These are phyloP conservation scores for Chloroceryle inda DNA, from an alignment of 2,797 vertebrate species.

Conservation along the genomic window DNA sequence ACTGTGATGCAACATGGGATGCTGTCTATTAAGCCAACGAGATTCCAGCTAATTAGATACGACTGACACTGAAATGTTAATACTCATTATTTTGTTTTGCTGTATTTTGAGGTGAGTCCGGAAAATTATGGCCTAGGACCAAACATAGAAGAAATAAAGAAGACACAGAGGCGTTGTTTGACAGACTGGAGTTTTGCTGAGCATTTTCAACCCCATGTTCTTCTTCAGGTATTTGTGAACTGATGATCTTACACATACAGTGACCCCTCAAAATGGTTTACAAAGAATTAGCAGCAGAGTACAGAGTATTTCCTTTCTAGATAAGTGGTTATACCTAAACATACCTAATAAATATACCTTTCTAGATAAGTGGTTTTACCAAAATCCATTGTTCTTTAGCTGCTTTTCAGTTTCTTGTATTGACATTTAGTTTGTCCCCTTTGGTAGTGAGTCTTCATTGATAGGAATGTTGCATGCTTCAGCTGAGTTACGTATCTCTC, in stretches of 20 bases:
- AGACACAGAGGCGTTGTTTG: constrained; percentile 82
- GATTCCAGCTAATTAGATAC: constrained; percentile 13
- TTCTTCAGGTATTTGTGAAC: constrained; percentile 87
- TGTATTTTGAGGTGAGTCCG: constrained; percentile 56
- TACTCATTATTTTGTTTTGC: constrained; percentile 1
- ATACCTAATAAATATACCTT: no score
- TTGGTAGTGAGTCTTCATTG: background rate
- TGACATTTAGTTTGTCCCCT: background rate
- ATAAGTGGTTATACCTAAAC: background rate
- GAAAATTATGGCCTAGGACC: constrained; percentile 45
- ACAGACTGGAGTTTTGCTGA: constrained; percentile 89
- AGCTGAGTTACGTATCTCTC: background rate
- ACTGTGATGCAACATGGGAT: background rate
- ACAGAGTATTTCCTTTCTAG: background rate
- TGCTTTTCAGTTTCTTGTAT: background rate
- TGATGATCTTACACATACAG: background rate
- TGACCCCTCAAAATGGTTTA: background rate
- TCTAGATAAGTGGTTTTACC: background rate
- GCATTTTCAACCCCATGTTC: constrained; percentile 82
- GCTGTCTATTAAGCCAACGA: constrained; percentile 10
- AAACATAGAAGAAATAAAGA: constrained; percentile 83
- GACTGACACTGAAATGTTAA: constrained; percentile 36
- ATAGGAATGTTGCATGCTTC: background rate
- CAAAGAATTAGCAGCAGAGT: background rate
- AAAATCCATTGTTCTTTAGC: background rate